Evolutionary conservation across 2,888 invertebrate species (phyloP).

Genomic region (Caenorhabditis wallacei): DNA sequence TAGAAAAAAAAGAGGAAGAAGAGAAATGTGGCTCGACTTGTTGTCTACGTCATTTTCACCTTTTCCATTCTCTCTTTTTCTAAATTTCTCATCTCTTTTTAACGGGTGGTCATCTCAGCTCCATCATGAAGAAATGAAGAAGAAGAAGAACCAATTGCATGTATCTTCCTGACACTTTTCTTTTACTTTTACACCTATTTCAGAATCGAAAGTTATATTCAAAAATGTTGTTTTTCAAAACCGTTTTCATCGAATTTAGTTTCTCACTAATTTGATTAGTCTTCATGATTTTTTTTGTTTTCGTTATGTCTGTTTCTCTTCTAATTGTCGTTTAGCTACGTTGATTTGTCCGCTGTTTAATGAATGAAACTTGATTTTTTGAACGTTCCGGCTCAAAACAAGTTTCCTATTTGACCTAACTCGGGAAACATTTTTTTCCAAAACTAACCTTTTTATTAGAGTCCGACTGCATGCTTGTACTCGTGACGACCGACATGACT

Average conservation of each 20-base stretch:
- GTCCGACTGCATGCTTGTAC: constrained; percentile 65
- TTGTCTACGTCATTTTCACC: constrained; percentile 46
- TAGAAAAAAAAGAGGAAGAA: constrained; percentile 9
- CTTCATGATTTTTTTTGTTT: no score
- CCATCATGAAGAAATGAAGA: not conserved
- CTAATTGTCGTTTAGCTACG: no score
- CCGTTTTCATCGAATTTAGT: no score
- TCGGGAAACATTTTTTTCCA: not conserved
- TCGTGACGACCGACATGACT: constrained; percentile 64
- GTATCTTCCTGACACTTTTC: no score
- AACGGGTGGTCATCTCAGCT: constrained; percentile 9
- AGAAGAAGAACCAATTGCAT: not conserved
- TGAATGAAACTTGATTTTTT: no score
- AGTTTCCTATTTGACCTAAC: no score
- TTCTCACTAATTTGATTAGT: no score
- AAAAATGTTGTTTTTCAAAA: no score
- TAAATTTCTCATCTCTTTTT: constrained; percentile 7
- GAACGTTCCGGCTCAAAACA: not conserved
- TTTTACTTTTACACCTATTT: no score
- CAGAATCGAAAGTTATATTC: no score
- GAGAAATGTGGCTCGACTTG: constrained; percentile 18
- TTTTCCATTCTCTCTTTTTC: constrained; percentile 14
- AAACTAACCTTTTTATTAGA: constrained; percentile 52
- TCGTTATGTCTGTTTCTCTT: no score
- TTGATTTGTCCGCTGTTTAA: no score